Evolutionary conservation across 2,888 invertebrate species (phyloP).

Genomic region (Byasa hedistus): DNA sequence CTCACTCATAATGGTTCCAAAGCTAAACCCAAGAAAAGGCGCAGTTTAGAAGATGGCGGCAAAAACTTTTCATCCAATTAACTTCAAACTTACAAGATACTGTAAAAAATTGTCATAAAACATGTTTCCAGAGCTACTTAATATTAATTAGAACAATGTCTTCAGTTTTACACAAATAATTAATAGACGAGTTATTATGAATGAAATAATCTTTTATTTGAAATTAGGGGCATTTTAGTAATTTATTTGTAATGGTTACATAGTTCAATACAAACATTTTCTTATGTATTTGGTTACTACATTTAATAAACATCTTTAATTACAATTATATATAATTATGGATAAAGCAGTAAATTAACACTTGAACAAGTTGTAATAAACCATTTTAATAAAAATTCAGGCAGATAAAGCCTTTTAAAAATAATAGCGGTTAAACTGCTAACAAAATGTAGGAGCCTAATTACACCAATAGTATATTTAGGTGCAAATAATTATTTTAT

Average conservation of each 20-base stretch:
- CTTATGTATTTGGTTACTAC: too few relatives aligned
- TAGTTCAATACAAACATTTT: too few relatives aligned
- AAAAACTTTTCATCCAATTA: slow-evolving; percentile 37
- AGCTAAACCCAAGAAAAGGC: slow-evolving; percentile 57
- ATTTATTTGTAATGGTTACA: neutral
- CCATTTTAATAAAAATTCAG: neutral
- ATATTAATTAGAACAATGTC: too few relatives aligned
- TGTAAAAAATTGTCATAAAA: neutral
- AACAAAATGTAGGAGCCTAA: neutral
- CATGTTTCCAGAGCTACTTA: too few relatives aligned
- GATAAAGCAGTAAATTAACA: neutral
- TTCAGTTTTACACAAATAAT: neutral
- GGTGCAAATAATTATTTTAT: neutral
- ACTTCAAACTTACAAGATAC: neutral
- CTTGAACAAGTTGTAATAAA: neutral
- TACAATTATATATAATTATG: neutral
- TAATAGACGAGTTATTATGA: neutral
- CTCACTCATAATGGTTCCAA: slow-evolving; percentile 52
- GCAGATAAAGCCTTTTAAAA: neutral
- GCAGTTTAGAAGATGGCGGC: slow-evolving; percentile 53
- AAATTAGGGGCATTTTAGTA: neutral
- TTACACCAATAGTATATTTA: neutral
- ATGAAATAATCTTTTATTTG: neutral
- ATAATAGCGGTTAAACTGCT: neutral
- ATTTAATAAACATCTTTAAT: neutral